Evolutionary conservation across 2,888 invertebrate genomes (phyloP).

Genomic region (Thyatira batis): DNA sequence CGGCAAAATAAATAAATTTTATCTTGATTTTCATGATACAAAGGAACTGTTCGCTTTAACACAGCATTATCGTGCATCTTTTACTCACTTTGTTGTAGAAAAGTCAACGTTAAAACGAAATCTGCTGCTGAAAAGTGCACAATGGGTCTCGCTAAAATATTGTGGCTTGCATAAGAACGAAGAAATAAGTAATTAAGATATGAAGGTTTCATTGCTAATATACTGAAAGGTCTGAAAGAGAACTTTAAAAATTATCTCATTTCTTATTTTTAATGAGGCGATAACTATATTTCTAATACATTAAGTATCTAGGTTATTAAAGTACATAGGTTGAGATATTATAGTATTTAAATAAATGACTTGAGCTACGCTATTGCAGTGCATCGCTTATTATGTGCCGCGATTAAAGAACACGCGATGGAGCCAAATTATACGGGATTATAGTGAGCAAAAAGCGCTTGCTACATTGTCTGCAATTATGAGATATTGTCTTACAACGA

Average conservation of each 20-base stretch:
- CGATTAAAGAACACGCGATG: background rate
- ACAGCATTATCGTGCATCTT: background rate
- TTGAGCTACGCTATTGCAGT: background rate
- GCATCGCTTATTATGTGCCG: background rate
- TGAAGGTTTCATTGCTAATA: too few species aligned
- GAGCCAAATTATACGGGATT: background rate
- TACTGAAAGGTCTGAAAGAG: too few species aligned
- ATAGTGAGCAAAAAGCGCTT: background rate
- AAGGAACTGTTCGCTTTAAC: background rate
- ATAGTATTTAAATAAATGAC: background rate
- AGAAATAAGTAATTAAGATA: background rate
- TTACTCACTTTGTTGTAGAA: background rate
- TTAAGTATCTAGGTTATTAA: background rate
- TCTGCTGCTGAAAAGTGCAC: conserved; percentile 2
- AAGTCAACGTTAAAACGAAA: background rate
- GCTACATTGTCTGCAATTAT: background rate
- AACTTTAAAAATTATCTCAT: too few species aligned
- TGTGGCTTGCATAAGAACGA: background rate
- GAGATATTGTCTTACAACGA: background rate
- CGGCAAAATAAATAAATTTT: background rate
- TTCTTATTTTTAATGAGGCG: too few species aligned
- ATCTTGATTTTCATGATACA: background rate
- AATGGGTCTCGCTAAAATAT: background rate
- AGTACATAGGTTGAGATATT: background rate
- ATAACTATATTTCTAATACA: too few species aligned